Base-by-base conservation (phyloP, 2,797 vertebrate species). In the Onychomys torridus region DNA sequence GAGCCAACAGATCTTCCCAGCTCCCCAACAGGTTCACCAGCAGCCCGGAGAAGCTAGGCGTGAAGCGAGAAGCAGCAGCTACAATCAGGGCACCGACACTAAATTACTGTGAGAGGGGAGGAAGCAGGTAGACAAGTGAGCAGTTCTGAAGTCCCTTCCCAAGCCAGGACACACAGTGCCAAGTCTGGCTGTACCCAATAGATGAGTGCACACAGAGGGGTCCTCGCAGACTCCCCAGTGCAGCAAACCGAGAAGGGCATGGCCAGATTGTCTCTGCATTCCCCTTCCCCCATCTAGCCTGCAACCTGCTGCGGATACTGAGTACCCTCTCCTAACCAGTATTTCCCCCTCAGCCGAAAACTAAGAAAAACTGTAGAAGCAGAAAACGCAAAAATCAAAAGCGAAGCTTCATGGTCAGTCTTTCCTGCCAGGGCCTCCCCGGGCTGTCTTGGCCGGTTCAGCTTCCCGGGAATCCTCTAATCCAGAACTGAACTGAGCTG, bases 21-120 rank as follows among this genome's bases (percentile, higher is more conserved):
- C 40, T 89, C 73, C 34, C 57, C 52, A 49, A 86, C 85, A 61
- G 71, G 82, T 93, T 92, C 93, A 85, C 89, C 49, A 97, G 95
- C 93, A 96, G 71, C 97, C 92, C 95, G 96, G 87, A 94, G 91
- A 8, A 86, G 95, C 93, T 96, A 95, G 97, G 97, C 96, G 96
- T 96, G 77, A 71, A 96, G 89, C 8, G 40, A 75, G 67, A 52
- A 84, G 55, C 40, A 43, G 96, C 88, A 95, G 65, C 96, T 93
- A 71, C 92, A 94, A 43, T 83, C 83, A 65, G 59, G 32, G 75
- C 75, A 88, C n/a, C 49, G 34, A 91, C 10, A 94, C 55, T 79
- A 85, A 95, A 69, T 88, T 92, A 88, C 37, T 93, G 76, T 79
- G 75, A 40, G 61, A 55, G 9, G 34, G 5, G 46, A 40, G 40